Conservation (phyloP, 2,888 invertebrate species). For the Polydrusus pterygomalis region DNA sequence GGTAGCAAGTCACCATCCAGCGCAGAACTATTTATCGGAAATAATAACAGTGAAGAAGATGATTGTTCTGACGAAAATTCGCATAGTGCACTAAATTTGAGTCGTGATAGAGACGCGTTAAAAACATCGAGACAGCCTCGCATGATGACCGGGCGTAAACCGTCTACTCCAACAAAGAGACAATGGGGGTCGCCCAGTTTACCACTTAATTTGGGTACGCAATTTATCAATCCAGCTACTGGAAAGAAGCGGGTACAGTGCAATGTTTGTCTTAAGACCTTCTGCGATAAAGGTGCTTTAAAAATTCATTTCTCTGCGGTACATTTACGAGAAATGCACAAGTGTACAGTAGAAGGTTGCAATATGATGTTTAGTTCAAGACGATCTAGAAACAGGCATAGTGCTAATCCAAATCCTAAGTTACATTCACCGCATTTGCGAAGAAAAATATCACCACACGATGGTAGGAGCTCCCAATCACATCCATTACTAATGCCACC, state of each 20-base stretch:
- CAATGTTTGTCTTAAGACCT: constrained; percentile 98
- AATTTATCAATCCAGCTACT: constrained; percentile 93
- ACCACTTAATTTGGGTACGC: constrained; percentile 89
- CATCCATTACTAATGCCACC: constrained; percentile 88
- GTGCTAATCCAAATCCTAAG: constrained; percentile 98
- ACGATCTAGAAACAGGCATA: constrained; percentile 95
- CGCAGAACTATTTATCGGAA: constrained; percentile 69
- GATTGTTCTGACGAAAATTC: constrained; percentile 78
- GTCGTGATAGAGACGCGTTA: constrained; percentile 74
- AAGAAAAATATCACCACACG: constrained; percentile 95
- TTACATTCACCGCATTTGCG: constrained; percentile 95
- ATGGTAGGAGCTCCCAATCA: constrained; percentile 91
- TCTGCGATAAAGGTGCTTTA: constrained; percentile 99
- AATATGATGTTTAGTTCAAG: constrained; percentile 99
- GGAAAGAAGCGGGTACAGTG: constrained; percentile 98
- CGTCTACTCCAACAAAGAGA: constrained; percentile 84
- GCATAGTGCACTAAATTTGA: constrained; percentile 79
- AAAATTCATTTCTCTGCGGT: constrained; percentile 99
- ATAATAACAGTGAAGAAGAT: constrained; percentile 74
- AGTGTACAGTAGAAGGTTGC: constrained; percentile 98
- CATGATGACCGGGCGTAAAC: constrained; percentile 76
- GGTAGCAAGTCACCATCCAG: constrained; percentile 73
- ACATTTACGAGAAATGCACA: constrained; percentile 99
- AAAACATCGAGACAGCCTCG: constrained; percentile 71
- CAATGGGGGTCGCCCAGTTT: constrained; percentile 86